These are phyloP conservation scores for Crax fasciolata DNA, from an alignment of 2,797 vertebrate species.

Conservation along the genomic window DNA sequence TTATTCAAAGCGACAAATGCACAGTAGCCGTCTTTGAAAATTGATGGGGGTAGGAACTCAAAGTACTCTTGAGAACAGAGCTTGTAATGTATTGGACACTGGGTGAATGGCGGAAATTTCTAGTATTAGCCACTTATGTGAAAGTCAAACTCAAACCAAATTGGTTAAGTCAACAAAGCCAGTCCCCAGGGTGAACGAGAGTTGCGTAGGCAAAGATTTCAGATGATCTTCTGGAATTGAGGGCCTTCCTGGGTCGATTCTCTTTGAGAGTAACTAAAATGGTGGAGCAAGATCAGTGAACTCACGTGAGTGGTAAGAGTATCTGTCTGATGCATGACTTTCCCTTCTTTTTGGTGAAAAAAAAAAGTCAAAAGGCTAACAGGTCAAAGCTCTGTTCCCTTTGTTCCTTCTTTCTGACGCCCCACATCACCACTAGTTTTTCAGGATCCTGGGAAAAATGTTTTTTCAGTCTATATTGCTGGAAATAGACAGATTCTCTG, in stretches of 20 bases:
- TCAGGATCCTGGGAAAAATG: background rate
- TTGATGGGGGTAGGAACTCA: slow-evolving; percentile 63
- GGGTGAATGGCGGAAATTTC: slow-evolving; percentile 52
- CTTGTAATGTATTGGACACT: slow-evolving; percentile 6
- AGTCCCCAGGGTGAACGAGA: background rate
- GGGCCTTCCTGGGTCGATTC: slow-evolving; percentile 38
- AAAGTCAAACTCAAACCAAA: slow-evolving; percentile 70
- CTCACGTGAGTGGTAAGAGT: background rate
- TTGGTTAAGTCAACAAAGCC: slow-evolving; percentile 64
- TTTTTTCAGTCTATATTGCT: background rate
- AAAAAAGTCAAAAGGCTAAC: background rate
- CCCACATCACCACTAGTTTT: background rate
- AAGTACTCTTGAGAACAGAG: slow-evolving; percentile 58
- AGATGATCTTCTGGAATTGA: slow-evolving; percentile 51
- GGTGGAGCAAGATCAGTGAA: slow-evolving; percentile 1
- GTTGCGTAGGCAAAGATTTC: slow-evolving; percentile 51
- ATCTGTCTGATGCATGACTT: background rate
- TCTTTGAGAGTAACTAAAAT: slow-evolving; percentile 19
- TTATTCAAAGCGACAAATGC: slow-evolving; percentile 77
- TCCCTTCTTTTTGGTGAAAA: background rate
- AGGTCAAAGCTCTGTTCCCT: background rate
- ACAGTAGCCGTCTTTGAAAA: slow-evolving; percentile 74
- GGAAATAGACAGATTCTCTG: background rate
- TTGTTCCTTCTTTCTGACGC: background rate
- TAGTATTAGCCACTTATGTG: slow-evolving; percentile 55